phyloP scores from a whole-genome alignment of 1,140 invertebrate genomes.

The Leptinotarsa lineolata region DNA sequence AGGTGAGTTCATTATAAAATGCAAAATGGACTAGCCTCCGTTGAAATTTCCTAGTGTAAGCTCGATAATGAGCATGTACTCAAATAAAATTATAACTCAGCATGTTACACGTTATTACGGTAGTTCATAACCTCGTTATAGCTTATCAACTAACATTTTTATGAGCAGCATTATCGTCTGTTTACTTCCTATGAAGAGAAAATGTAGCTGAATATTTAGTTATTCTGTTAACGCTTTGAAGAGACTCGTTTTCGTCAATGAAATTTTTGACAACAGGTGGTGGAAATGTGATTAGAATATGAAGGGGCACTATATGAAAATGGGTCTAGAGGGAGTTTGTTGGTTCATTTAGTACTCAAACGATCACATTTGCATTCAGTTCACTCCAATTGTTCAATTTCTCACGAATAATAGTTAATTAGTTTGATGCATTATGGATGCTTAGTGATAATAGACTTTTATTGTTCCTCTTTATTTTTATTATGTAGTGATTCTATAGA shows the following conservation, averaged over 20 bases:
- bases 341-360: no score
- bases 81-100: background rate
- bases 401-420: no score
- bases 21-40: background rate
- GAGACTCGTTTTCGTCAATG: background rate
- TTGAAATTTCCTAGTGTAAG: background rate
- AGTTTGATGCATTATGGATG: no score
- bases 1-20: background rate
- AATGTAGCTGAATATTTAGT: background rate
- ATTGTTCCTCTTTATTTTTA: no score
- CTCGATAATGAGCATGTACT: constrained; percentile 5
- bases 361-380: no score
- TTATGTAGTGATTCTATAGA: no score
- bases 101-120: background rate
- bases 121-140: background rate
- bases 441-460: no score
- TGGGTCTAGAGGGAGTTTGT: no score
- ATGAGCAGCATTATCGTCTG: background rate
- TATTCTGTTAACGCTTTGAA: background rate
- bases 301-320: no score
- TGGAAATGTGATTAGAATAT: background rate
- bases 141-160: constrained; percentile 1
- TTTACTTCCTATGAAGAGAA: background rate
- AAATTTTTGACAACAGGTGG: background rate
- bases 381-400: no score